Base-by-base conservation (phyloP, 2,888 invertebrate genomes). In the Synanthedon tipuliformis region DNA sequence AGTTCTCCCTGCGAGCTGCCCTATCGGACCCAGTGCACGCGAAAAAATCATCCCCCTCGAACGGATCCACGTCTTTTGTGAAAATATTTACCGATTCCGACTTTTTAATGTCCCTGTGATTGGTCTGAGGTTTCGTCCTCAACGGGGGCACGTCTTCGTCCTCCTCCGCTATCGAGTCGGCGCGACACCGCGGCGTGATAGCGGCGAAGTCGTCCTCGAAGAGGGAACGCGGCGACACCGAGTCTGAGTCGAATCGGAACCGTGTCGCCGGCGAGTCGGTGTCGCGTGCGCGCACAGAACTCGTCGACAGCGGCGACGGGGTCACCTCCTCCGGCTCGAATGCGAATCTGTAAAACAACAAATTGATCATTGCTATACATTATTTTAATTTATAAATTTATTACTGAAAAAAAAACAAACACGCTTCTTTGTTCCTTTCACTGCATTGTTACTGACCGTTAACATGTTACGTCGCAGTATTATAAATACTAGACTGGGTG, bases 1-100 rank as follows among this genome's bases (percentile, higher is more conserved):
- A 88, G 66, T 88, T 87, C 57, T 88, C 88, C 1, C 87, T 62
- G 0, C 83, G 61, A 41, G 88, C 88, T 1, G 73, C 87, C 8
- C 82, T 69, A 54, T 86, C 88, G 0, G 88, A 86, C 0, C 88
- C 87, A 0, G 88, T 86, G 59, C 86, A 84, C 11, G 89, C 92
- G 71, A 96, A 96, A 80, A 96, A 96, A 61, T 95, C 95, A 64
- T 95, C 94, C 53, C 94, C 94, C 62, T 95, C 96, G 69, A 96
- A 96, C 1, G 96, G 96, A 81, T 96, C 96, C 50, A 90, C 90
- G 68, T 95, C 95, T 52, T 94, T 89, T 4, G 93, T 92, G 81
- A 96, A 96, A 65, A 96, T 96, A 77, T 96, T 95, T 8, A 95
- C 93, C 3, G 95, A 95, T 71, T 95, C 95, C 0, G 95, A 95